These are phyloP conservation scores for Papilio polyxenes DNA, from an alignment of 1,140 invertebrate genomes.

Conservation along the genomic window DNA sequence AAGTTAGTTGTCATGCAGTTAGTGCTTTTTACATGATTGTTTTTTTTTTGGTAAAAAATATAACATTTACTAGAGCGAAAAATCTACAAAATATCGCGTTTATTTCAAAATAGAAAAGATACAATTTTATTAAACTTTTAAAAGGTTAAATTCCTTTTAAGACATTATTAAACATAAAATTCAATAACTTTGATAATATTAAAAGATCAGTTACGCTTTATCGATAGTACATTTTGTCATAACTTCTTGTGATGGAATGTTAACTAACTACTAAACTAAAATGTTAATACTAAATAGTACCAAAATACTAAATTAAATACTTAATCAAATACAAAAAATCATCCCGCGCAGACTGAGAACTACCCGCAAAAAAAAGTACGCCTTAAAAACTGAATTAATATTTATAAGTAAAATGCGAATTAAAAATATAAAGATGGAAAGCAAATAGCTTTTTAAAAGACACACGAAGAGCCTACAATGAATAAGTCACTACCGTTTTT, in stretches of 20 bases:
- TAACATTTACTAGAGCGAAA: constrained; percentile 48
- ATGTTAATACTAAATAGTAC: constrained; percentile 70
- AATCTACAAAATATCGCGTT: constrained; percentile 44
- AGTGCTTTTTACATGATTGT: constrained; percentile 51
- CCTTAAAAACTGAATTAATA: constrained; percentile 15
- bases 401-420: constrained; percentile 30
- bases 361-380: constrained; percentile 40
- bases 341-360: constrained; percentile 48
- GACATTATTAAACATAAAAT: neutral
- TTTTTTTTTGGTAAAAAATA: constrained; percentile 55
- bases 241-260: constrained; percentile 63
- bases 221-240: neutral
- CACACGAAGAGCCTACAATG: constrained; percentile 42
- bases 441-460: constrained; percentile 3
- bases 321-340: constrained; percentile 60
- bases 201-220: constrained; percentile 12
- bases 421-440: constrained; percentile 44
- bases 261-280: constrained; percentile 68
- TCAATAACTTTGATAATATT: neutral
- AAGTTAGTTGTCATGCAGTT: constrained; percentile 71
- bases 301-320: constrained; percentile 75
- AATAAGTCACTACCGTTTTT: constrained; percentile 9
- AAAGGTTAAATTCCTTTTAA: neutral
- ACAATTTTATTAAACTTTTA: neutral
- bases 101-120: constrained; percentile 34